Base-by-base conservation (phyloP, 2,113 vertebrate species). In the Danionella cerebrum region DNA sequence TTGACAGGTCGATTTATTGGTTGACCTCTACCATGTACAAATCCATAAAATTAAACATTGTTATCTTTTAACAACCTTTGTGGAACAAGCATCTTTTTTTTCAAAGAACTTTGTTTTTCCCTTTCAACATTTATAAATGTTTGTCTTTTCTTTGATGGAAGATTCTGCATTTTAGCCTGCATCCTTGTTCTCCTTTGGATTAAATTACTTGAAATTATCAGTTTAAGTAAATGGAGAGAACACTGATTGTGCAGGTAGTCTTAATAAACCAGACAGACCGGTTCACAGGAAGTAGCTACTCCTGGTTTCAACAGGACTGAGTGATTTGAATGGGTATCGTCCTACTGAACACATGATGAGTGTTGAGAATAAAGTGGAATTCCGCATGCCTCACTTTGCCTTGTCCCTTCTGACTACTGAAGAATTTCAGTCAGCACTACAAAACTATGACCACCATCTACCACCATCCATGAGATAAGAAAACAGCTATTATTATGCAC, bases 231-330 rank as follows among this genome's bases (percentile, higher is more conserved):
- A 12, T 29, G 4, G 29, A 19, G 51, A 6, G 51, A 53, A 53
- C 10, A 53, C 51, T 19, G 16, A 19, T 47, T 4, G n/a, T 53
- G 12, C n/a, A 41, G 57, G 42, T 18, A 58, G 63, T 27, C 72
- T 33, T 7, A 16, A 60, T 73, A 16, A 83, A 82, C 79, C 77
- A 73, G 85, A 74, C 69, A 12, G 70, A 81, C 78, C 69, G 39
- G 79, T 84, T 81, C 53, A 73, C 27, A 41, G 42, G 53, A 39
- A 78, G 76, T 71, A 71, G 76, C 65, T 78, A 24, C 25, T 60
- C 41, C 38, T 60, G n/a, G 19, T 62, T 51, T 36, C 44, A 11
- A 47, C 41, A 4, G 62, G 39, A 79, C 47, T 47, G 25, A 21
- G 24, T 66, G 62, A 67, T 60, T 62, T 67, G 39, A 74, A 58